Evolutionary conservation across 2,888 invertebrate species (phyloP).

Genomic region (Chymomyza fuscimana): DNA sequence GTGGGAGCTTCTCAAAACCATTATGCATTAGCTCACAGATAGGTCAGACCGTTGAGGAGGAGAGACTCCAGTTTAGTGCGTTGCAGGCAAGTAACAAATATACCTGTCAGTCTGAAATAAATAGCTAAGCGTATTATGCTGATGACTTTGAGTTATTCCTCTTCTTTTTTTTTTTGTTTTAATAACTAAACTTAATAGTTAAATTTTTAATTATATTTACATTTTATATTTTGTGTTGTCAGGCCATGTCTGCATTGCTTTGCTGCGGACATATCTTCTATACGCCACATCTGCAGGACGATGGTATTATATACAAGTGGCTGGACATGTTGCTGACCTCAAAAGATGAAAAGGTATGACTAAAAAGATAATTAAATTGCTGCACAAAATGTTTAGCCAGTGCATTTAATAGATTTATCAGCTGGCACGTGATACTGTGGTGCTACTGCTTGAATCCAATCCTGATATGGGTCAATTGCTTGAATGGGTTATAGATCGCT

Average conservation of each 20-base stretch:
- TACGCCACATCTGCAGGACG: slow-evolving; percentile 90
- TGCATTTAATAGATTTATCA: slow-evolving; percentile 87
- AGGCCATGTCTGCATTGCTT: slow-evolving; percentile 97
- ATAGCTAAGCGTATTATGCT: slow-evolving; percentile 10
- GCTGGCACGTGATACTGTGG: slow-evolving; percentile 95
- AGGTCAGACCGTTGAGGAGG: slow-evolving; percentile 81
- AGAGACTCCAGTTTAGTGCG: slow-evolving; percentile 84
- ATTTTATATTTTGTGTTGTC: slow-evolving; percentile 60
- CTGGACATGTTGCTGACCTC: slow-evolving; percentile 93
- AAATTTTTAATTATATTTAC: neutral
- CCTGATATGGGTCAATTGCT: slow-evolving; percentile 93
- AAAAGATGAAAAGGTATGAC: slow-evolving; percentile 88
- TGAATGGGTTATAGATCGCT: slow-evolving; percentile 99
- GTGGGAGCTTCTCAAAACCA: slow-evolving; percentile 90
- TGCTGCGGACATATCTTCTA: slow-evolving; percentile 98
- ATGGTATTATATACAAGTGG: slow-evolving; percentile 96
- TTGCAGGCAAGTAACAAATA: slow-evolving; percentile 79
- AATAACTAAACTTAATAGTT: slow-evolving; percentile 1
- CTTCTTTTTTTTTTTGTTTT: neutral
- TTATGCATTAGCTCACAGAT: slow-evolving; percentile 81
- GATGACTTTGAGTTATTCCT: slow-evolving; percentile 8
- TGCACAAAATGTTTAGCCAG: neutral
- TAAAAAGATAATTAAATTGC: neutral
- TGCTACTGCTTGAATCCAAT: slow-evolving; percentile 95
- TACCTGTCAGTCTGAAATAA: slow-evolving; percentile 3